Base-by-base conservation (phyloP, 2,888 invertebrate species). In the Disparrhopalites patrizii region DNA sequence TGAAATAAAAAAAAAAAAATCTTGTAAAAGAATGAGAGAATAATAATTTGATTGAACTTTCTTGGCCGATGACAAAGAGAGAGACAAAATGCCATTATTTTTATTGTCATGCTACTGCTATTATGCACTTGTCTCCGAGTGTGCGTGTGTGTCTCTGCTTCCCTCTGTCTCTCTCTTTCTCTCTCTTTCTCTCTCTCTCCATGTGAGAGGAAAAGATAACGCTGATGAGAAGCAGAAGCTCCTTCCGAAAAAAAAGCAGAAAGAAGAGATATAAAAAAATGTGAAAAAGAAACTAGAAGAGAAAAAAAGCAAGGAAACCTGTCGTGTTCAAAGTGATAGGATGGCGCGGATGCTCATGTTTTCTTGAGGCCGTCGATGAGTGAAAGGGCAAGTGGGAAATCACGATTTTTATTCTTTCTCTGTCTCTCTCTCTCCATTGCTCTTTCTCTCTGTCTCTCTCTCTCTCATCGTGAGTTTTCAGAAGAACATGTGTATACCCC, bases 371-470 rank as follows among this genome's bases (percentile, higher is more conserved):
- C 8, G 36, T 56, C 56, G 38, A 56, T 50, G 47, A 47, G 47
- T 60, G 60, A 60, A 60, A 60, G 60, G 60, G 60, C 60, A 60
- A 60, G 60, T 60, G 43, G 50, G 43, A 43, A 60, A 60, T 40
- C 40, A 47, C 43, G 30, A 20, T 40, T 47, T 43, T 30, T 23
- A 28, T 47, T 47, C 47, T 25, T 8, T 47, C 47, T 47, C 25
- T 20, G 47, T 47, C 47, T 23, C 8, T 10, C 20, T 47, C 47
- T 23, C 47, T 20, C 47, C 15, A 43, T 8, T 23, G 3, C 47
- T 47, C 47, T 47, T 20, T 47, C 47, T 20, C n/a, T n/a, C n/a
- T n/a, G n/a, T n/a, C n/a, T n/a, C n/a, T n/a, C n/a, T n/a, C n/a
- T n/a, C n/a, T n/a, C n/a, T n/a, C n/a, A n/a, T n/a, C n/a, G 27